These are phyloP conservation scores for Rhegmatorhina hoffmannsi DNA, from an alignment of 2,113 vertebrate genomes.

Conservation along the genomic window DNA sequence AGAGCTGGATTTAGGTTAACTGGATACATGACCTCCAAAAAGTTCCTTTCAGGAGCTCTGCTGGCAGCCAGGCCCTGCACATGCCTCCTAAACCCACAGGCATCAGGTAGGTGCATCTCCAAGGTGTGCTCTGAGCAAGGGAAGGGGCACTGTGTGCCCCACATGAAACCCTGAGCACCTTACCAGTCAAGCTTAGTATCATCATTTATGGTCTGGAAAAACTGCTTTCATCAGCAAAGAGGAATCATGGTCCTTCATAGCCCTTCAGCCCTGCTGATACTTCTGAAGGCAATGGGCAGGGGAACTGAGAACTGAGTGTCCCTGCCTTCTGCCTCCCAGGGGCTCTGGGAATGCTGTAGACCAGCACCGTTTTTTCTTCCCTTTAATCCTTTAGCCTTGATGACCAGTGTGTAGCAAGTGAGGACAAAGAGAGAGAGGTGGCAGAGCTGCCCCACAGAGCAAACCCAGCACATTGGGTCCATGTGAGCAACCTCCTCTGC, in stretches of 20 bases:
- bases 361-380: neutral
- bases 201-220: neutral
- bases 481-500: neutral
- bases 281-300: slow-evolving; percentile 7
- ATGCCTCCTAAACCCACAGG: neutral
- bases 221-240: slow-evolving; percentile 30
- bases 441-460: neutral
- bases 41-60: neutral
- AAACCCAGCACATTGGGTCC: fast-evolving
- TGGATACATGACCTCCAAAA: neutral
- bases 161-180: neutral
- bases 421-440: neutral
- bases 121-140: neutral
- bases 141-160: neutral
- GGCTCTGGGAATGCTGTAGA: neutral
- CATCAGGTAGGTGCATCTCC: neutral
- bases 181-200: neutral
- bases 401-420: neutral
- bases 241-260: neutral
- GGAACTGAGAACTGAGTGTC: neutral
- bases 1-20: neutral
- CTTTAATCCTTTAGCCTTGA: neutral
- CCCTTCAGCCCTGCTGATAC: slow-evolving; percentile 40
- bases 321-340: neutral
- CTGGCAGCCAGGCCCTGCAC: neutral